Base-by-base conservation (phyloP, 2,888 invertebrate genomes). In the Physocephala rufipes region DNA sequence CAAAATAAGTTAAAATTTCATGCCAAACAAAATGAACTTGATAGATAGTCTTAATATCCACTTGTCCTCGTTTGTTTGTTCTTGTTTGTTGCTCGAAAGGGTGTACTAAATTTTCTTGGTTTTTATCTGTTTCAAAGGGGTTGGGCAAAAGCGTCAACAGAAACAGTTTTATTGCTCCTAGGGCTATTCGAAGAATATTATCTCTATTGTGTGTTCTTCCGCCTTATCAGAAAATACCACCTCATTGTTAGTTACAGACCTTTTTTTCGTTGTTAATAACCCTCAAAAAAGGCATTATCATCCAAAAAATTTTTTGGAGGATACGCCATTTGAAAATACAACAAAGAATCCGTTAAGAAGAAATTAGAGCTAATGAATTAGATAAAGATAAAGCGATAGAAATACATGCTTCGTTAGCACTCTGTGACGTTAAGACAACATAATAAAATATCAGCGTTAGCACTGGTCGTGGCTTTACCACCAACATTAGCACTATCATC, bases 61-160 rank as follows among this genome's bases (percentile, higher is more conserved):
- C 16, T 36, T 61, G 28, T 61, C 9, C 5, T 36, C 36, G 4
- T 36, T 45, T 24, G 4, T n/a, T 61, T 26, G 61, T 26, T 61
- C 28, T 55, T 21, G 9, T n/a, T n/a, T n/a, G n/a, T n/a, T n/a
- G n/a, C n/a, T 21, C 21, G 43, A 28, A 19, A 0, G 16, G 26
- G n/a, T n/a, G 74, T 71, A 74, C 72, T 74, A 75, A 74, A 73
- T 74, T 74, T 75, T 75, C 75, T 74, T 74, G 69, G 70, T 74
- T 72, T 70, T 67, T 61, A 71, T 66, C 66, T 67, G 30, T 28
- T 15, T 51, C 4, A 19, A 51, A 36, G n/a, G 19, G 21, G 51
- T n/a, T 49, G 45, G 16, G 19, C 12, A 24, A n/a, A 21, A 16
- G 24, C 28, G 49, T 9, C 53, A n/a, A n/a, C n/a, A n/a, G n/a